A percentile compares a stretch with the other conserved stretches of the same genome.
Conservation (phyloP, 2,888 invertebrate species). For the Hypercompe scribonia region DNA sequence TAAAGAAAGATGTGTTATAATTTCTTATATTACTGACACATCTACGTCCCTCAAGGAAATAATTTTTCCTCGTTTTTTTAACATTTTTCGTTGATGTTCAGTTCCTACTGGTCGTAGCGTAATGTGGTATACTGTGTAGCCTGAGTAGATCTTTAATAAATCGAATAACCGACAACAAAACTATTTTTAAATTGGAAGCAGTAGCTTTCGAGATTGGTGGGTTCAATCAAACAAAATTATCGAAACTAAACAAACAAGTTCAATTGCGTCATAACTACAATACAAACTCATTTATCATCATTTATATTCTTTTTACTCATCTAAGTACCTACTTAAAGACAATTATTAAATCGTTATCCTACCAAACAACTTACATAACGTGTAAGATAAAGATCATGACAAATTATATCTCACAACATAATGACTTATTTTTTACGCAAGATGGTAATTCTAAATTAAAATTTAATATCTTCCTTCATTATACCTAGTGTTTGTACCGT, state of each 20-base stretch:
- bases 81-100: too few relatives aligned
- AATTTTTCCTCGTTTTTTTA: neutral
- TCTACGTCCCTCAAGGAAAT: too few relatives aligned
- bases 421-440: conserved; percentile 39
- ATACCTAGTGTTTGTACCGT: conserved; percentile 64
- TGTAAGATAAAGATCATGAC: conserved; percentile 32
- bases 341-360: conserved; percentile 24
- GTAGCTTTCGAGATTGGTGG: too few relatives aligned
- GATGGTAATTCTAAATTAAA: conserved; percentile 36
- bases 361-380: conserved; percentile 18
- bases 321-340: neutral
- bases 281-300: neutral
- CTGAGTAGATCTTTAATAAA: too few relatives aligned
- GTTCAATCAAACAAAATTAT: too few relatives aligned
- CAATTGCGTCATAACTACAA: neutral
- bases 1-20: too few relatives aligned
- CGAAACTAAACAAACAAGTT: neutral
- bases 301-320: neutral
- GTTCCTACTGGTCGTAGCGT: too few relatives aligned
- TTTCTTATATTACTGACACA: too few relatives aligned
- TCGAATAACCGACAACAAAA: too few relatives aligned
- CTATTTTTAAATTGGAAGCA: too few relatives aligned
- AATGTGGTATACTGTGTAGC: too few relatives aligned
- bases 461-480: conserved; percentile 31
- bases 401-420: conserved; percentile 35